Conservation (phyloP, 92 coral and sea anemone genomes). For the Bergia puertoricense region DNA sequence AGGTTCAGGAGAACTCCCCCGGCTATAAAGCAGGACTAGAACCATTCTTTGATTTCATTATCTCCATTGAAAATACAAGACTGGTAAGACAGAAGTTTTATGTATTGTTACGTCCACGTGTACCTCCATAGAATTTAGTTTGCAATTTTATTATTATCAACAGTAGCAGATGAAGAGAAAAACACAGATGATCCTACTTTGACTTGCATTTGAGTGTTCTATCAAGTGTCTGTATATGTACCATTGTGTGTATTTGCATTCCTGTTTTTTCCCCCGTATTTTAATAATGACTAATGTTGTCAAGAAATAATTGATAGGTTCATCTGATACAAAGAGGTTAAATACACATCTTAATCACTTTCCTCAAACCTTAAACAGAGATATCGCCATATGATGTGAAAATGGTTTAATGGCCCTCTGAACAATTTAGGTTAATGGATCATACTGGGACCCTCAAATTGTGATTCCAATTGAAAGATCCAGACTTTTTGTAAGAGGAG, state of each 20-base stretch:
- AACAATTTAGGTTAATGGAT: no score
- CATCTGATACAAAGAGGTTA: background rate
- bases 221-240: background rate
- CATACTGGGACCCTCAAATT: no score
- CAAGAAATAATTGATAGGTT: background rate
- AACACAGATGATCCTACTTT: background rate
- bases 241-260: background rate
- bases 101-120: slow-evolving; percentile 20
- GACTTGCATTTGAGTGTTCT: background rate
- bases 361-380: background rate
- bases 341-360: background rate
- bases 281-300: no score
- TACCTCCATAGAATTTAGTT: slow-evolving; percentile 1
- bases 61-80: slow-evolving; percentile 97
- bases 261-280: no score
- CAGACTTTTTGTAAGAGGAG: no score
- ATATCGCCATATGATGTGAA: no score
- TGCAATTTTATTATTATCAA: no score
- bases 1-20: slow-evolving; percentile 99
- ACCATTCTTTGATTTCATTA: slow-evolving; percentile 97
- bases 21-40: slow-evolving; percentile 99
- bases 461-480: no score
- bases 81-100: slow-evolving; percentile 68
- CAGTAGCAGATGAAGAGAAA: background rate
- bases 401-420: no score